Evolutionary conservation across 2,888 invertebrate species (phyloP).

Genomic region (Aphidius colemani): DNA sequence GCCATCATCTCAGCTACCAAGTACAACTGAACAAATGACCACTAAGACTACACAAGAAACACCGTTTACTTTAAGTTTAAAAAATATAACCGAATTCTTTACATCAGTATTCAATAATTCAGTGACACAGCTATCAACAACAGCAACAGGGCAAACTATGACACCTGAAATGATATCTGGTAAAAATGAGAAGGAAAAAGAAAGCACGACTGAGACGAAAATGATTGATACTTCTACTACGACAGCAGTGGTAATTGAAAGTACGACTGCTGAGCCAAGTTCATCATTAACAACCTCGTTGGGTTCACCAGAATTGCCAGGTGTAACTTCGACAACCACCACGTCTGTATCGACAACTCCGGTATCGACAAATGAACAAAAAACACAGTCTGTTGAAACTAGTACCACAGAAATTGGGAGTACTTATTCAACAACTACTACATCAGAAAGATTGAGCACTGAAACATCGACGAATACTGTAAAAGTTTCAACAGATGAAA

Average conservation of each 20-base stretch:
- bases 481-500: background rate
- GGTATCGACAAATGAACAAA: background rate
- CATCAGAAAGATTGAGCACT: background rate
- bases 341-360: no score
- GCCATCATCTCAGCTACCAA: background rate
- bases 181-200: background rate
- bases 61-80: constrained; percentile 5
- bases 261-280: no score
- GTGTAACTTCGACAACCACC: background rate
- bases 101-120: background rate
- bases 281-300: background rate
- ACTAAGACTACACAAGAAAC: background rate
- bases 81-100: background rate
- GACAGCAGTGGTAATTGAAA: background rate
- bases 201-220: background rate
- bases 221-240: background rate
- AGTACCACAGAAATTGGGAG: background rate
- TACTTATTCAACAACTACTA: background rate
- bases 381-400: background rate
- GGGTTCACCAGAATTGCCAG: background rate
- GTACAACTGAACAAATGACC: background rate
- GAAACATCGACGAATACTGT: background rate
- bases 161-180: background rate
- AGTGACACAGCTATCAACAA: background rate
- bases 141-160: background rate